Conservation (phyloP, 1,140 invertebrate species). For the Pectinophora gossypiella region DNA sequence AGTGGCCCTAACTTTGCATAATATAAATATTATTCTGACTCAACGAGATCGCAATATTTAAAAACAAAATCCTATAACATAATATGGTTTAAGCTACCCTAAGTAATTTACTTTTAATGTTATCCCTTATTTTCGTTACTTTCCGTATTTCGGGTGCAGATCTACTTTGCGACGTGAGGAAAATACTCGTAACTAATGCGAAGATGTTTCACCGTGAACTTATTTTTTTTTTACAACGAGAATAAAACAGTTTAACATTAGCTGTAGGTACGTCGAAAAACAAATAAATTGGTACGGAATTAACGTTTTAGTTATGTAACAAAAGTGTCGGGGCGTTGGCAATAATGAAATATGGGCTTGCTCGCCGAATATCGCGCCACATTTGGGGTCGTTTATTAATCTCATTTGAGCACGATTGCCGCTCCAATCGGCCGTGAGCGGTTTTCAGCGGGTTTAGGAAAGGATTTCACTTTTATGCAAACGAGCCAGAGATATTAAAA, state of each 20-base stretch:
- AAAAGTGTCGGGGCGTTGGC: slow-evolving; percentile 9
- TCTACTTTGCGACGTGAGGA: not conserved
- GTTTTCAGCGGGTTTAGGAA: slow-evolving; percentile 23
- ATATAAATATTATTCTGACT: too few species aligned
- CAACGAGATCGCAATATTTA: too few species aligned
- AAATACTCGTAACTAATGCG: not conserved
- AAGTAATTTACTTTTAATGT: not conserved
- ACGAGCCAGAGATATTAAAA: slow-evolving; percentile 3
- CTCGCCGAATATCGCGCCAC: slow-evolving; percentile 16
- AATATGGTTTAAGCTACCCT: slow-evolving; percentile 10
- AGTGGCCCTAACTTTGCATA: too few species aligned
- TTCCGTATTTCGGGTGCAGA: not conserved
- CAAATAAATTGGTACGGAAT: not conserved
- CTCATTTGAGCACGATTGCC: slow-evolving; percentile 38
- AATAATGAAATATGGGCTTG: slow-evolving; percentile 11
- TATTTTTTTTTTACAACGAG: not conserved
- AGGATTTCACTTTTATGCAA: slow-evolving; percentile 10
- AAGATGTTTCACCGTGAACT: not conserved
- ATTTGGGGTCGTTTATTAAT: slow-evolving; percentile 37
- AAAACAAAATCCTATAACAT: not conserved
- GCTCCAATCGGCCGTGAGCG: slow-evolving; percentile 29
- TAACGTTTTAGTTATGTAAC: not conserved
- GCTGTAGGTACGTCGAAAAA: not conserved
- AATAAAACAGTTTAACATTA: not conserved
- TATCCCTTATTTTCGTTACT: not conserved